Base-by-base conservation (phyloP, 2,888 invertebrate species). In the Amphimallon solstitiale region DNA sequence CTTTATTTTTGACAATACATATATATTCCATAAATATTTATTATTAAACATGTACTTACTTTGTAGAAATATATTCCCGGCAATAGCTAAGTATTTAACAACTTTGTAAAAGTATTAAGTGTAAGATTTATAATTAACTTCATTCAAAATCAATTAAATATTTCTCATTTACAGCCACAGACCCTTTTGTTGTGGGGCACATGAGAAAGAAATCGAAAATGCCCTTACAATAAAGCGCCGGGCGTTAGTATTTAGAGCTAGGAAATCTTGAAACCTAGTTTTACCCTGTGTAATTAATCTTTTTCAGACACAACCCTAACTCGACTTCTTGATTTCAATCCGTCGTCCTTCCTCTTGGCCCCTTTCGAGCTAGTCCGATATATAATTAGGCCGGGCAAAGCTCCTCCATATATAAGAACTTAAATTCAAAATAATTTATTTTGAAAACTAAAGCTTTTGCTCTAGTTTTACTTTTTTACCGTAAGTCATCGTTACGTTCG, bases 221-320 rank as follows among this genome's bases (percentile, higher is more conserved):
- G 46, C 17, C n/a, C n/a, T n/a, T 38, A 37, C 15, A 17, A 38
- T 38, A 15, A n/a, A 38, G 17, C 40, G 12, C 9, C 43, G 40
- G 37, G 60, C 15, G 40, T 15, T 45, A 43, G 29, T 38, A 61
- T 65, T 65, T 45, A 61, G 65, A 59, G 48, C 48, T 65, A 49
- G 29, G 59, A 65, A 65, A 65, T 65, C 65, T 65, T 54, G 66
- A 56, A 66, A 66, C 46, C 66, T 66, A 54, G 51, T 56, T 63
- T 63, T 59, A 52, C 63, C 63, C 63, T 54, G 56, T 43, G 56
- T 49, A 66, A 66, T 66, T 66, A 66, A 66, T 66, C 66, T 66
- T 66, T 66, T 66, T 66, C 66, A 54, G 63, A 48, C 63, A 52
- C 40, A 15, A 56, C 62, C 66, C 63, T 17, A 34, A 23, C 65